Conservation (phyloP, 2,888 invertebrate species). For the Octodonta nipae region DNA sequence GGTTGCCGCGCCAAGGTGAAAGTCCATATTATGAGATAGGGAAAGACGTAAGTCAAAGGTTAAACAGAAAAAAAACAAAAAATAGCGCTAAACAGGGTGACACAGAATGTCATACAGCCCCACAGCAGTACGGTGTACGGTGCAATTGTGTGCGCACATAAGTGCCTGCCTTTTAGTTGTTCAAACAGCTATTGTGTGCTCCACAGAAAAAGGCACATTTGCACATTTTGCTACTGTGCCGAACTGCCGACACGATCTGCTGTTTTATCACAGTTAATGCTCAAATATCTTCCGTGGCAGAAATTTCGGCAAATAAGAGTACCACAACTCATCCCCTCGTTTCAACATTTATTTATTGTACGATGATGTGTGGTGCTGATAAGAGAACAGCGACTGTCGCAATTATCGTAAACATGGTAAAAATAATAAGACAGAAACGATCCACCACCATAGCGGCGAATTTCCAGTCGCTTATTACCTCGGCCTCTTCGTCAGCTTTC, state of each 20-base stretch:
- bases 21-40: no score
- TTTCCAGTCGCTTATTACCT: slow-evolving; percentile 92
- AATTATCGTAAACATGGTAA: slow-evolving; percentile 85
- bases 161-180: slow-evolving; percentile 36
- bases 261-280: slow-evolving; percentile 37
- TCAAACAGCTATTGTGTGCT: slow-evolving; percentile 33
- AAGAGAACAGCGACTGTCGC: slow-evolving; percentile 83
- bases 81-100: no score
- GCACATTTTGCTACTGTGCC: slow-evolving; percentile 33
- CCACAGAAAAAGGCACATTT: slow-evolving; percentile 34
- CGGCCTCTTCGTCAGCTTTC: slow-evolving; percentile 85
- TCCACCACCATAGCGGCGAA: slow-evolving; percentile 98
- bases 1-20: no score
- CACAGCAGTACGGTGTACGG: slow-evolving; percentile 17
- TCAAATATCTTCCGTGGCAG: slow-evolving; percentile 21
- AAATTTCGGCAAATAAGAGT: no score
- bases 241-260: slow-evolving; percentile 34
- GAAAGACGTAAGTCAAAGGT: no score
- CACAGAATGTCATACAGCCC: slow-evolving; percentile 13
- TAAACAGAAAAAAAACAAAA: no score
- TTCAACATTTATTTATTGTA: slow-evolving; percentile 50
- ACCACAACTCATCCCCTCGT: no score
- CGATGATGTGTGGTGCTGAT: slow-evolving; percentile 89
- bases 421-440: slow-evolving; percentile 89
- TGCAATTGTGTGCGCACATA: slow-evolving; percentile 29